Evolutionary conservation across 2,113 vertebrate species (phyloP).

Genomic region (Caretta caretta): DNA sequence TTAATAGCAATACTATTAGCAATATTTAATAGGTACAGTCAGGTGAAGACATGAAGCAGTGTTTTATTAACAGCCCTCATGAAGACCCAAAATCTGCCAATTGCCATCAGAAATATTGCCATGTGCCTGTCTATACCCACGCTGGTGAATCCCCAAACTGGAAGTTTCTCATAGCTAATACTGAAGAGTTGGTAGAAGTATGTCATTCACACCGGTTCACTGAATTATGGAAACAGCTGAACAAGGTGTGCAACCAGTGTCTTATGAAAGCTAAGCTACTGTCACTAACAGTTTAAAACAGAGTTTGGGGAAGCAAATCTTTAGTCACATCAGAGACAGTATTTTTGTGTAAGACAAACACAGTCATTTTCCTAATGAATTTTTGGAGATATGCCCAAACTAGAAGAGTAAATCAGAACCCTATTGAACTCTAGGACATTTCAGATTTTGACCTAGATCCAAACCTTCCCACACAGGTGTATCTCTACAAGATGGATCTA

Average conservation of each 20-base stretch:
- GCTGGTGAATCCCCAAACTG: not conserved
- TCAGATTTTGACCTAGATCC: not conserved
- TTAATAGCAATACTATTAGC: not conserved
- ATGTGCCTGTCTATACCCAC: not conserved
- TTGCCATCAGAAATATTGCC: not conserved
- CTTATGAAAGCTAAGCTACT: constrained; percentile 21
- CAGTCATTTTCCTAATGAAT: not conserved
- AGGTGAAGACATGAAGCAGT: not conserved
- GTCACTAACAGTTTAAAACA: not conserved
- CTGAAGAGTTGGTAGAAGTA: not conserved
- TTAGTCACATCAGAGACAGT: not conserved
- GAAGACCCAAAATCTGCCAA: not conserved
- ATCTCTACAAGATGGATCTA: not conserved
- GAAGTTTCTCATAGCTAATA: not conserved
- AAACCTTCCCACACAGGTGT: not conserved
- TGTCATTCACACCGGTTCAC: not conserved
- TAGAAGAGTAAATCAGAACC: not conserved
- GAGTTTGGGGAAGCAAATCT: not conserved
- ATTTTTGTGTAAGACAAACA: not conserved
- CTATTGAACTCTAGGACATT: not conserved
- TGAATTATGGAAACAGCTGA: not conserved
- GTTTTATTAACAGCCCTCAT: not conserved
- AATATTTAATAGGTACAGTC: not conserved
- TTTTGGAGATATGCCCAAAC: not conserved
- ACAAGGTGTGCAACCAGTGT: not conserved